Evolutionary conservation across 2,113 vertebrate species (phyloP).

Genomic region (Micronycteris hirsuta): DNA sequence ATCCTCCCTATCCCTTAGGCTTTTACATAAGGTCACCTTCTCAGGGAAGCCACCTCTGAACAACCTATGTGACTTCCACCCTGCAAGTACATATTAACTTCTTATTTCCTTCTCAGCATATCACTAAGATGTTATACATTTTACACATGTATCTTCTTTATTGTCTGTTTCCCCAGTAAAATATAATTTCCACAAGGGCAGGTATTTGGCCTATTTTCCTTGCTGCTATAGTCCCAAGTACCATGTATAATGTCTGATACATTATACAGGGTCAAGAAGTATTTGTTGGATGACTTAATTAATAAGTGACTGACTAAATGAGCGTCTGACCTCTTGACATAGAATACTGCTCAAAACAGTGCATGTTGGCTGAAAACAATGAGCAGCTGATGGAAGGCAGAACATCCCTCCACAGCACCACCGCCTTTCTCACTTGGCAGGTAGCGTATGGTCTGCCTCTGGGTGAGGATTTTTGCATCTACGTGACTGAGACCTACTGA

Average conservation of each 20-base stretch:
- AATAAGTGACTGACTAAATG: neutral
- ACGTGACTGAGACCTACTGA: neutral
- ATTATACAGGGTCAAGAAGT: neutral
- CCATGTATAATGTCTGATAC: neutral
- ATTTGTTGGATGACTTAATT: neutral
- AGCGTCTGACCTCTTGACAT: neutral
- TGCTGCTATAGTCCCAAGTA: neutral
- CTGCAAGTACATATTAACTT: neutral
- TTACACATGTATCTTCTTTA: neutral
- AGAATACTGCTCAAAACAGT: neutral
- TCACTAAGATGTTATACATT: neutral
- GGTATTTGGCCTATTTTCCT: neutral
- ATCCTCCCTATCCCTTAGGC: neutral
- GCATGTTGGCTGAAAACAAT: neutral
- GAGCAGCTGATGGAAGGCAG: neutral
- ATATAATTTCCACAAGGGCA: neutral
- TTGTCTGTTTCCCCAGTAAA: neutral
- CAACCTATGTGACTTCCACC: neutral
- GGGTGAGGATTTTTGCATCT: neutral
- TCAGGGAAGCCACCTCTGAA: neutral
- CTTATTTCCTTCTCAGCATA: neutral
- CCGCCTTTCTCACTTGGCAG: neutral
- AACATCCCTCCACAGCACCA: neutral
- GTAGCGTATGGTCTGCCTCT: neutral
- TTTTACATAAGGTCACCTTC: neutral